Percentiles rank a stretch among this genome's conserved stretches.
Conservation (phyloP, 92 coral and sea anemone species). For the Bergia puertoricense region DNA sequence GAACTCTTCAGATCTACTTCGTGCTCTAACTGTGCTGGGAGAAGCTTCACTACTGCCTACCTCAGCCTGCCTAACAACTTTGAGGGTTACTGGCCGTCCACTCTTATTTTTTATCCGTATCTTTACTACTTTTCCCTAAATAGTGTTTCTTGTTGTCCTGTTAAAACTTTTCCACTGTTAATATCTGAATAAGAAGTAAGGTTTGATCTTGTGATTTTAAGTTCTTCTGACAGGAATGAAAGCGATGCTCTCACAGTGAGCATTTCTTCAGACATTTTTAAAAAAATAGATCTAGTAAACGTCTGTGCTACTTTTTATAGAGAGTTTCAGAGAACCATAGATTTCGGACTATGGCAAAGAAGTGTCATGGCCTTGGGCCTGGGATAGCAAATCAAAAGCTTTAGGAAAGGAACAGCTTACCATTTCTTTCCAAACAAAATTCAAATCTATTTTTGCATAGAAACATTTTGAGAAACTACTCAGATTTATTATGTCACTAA, state of each 20-base stretch:
- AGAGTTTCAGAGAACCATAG: neutral
- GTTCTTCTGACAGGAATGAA: neutral
- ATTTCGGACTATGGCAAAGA: neutral
- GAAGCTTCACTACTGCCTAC: slow-evolving; percentile 16
- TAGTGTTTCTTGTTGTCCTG: slow-evolving; percentile 1
- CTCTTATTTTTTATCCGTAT: neutral
- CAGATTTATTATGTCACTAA: neutral
- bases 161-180: neutral
- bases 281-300: neutral
- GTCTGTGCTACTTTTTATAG: neutral
- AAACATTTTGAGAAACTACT: neutral
- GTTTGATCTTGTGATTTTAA: neutral
- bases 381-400: neutral
- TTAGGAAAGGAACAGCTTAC: neutral
- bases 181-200: neutral
- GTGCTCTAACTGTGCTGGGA: neutral
- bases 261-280: neutral
- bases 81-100: slow-evolving; percentile 2
- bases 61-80: slow-evolving; percentile 9
- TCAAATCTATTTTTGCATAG: neutral
- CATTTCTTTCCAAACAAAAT: slow-evolving; percentile 1
- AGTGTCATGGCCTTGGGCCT: neutral
- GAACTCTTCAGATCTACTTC: slow-evolving; percentile 14
- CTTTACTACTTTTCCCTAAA: neutral
- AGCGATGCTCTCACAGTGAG: neutral